Conservation (phyloP, 2,113 vertebrate species). For the Ardeotis arabs region DNA sequence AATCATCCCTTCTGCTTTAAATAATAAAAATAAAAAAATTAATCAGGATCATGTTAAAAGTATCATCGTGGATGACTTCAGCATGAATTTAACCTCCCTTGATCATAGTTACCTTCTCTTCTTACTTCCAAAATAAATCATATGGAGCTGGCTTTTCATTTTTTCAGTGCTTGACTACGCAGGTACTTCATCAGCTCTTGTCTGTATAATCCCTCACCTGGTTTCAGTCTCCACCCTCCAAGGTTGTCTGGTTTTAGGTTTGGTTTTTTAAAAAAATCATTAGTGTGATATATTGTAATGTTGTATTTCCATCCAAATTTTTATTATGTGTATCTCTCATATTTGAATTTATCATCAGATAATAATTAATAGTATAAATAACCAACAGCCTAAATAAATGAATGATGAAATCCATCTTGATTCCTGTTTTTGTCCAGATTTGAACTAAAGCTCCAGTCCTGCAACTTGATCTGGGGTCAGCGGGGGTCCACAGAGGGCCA, state of each 20-base stretch:
- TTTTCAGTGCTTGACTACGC: background rate
- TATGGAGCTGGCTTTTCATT: background rate
- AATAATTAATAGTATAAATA: constrained; percentile 1
- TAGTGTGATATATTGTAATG: background rate
- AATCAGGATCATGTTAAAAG: background rate
- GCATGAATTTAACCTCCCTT: constrained; percentile 7
- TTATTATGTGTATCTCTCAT: background rate
- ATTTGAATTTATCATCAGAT: background rate
- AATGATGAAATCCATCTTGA: constrained; percentile 16
- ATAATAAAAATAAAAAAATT: constrained; percentile 32
- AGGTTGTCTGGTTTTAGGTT: constrained; percentile 23
- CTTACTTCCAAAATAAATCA: constrained; percentile 49
- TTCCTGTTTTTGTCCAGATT: constrained; percentile 31
- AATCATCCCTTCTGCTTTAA: constrained; percentile 41
- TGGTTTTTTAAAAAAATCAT: background rate
- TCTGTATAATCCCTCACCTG: constrained; percentile 35
- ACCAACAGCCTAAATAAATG: background rate
- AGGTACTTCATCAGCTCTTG: constrained; percentile 36
- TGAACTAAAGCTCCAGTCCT: constrained; percentile 28
- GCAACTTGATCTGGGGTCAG: constrained; percentile 62
- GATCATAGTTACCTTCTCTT: constrained; percentile 2
- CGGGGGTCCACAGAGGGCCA: constrained; percentile 19
- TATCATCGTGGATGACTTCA: background rate
- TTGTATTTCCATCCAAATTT: background rate
- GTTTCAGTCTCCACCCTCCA: constrained; percentile 43